Evolutionary conservation across 2,888 invertebrate species (phyloP), one percentile per base, ranked within the genome.

Genomic region (Dorcus hopei): DNA sequence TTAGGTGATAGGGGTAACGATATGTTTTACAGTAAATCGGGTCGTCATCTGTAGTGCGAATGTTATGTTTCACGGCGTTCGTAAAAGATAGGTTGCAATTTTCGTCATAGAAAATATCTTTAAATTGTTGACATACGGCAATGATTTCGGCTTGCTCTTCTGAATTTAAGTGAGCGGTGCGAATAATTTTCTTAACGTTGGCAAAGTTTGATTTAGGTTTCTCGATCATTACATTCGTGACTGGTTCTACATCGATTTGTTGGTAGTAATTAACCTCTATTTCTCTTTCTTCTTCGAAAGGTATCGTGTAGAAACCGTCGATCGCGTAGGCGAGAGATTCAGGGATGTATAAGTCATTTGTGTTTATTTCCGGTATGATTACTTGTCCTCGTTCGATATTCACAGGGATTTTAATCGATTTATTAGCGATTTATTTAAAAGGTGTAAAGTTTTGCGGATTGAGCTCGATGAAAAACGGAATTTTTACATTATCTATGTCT

Each of bases 1-100:
- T 67, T 50, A 69, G 68, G 2, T 69, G 54, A 26, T 65, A 52
- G 3, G 72, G 70, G 38, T 70, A 69, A 52, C 68, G 52, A 61
- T 68, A 62, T 33, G 67, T 53, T 58, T 68, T 70, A 2, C 65
- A 47, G 19, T 61, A 52, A 9, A 63, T 54, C 7, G 67, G 66
- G 8, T 57, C 61, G 54, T 65, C 63, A 19, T 59, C 57, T 8
- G 50, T 58, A 1, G 62, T 59, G 38, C 52, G 61, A 9, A 66
- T 68, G 49, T 54, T 16, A 33, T 70, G 64, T 65, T 68, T 63
- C 64, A 65, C 49, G 57, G 61, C 16, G 52, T 66, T 67, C 2
- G 64, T 65, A 45, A 64, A 65, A 1, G 56, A 60, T 40, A 58
- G 39, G 23, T 43, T 33, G 42, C 5, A 9, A 53, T 26, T 48